Evolutionary conservation across 2,888 invertebrate genomes (phyloP).

Genomic region (Athripsodes cinereus): DNA sequence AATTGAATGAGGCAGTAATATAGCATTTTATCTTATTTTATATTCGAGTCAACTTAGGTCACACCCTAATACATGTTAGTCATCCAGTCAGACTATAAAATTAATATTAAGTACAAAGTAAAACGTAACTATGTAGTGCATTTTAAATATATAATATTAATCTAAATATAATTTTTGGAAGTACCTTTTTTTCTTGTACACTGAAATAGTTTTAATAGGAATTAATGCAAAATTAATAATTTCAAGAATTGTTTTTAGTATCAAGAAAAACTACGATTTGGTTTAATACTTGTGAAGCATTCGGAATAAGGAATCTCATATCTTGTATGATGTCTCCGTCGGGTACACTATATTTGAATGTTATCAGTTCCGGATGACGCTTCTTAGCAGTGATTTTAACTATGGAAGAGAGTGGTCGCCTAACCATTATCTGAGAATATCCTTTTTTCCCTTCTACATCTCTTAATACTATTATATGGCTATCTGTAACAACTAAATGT

Average conservation of each 20-base stretch:
- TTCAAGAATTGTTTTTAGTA: slow-evolving; percentile 9
- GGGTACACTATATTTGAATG: slow-evolving; percentile 90
- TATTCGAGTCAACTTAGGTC: too few relatives aligned
- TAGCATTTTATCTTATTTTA: too few relatives aligned
- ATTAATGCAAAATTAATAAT: too few relatives aligned
- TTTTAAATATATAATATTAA: too few relatives aligned
- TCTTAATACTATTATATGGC: slow-evolving; percentile 80
- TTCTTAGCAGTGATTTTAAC: slow-evolving; percentile 97
- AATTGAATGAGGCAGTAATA: too few relatives aligned
- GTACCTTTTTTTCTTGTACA: too few relatives aligned
- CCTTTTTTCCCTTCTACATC: slow-evolving; percentile 71
- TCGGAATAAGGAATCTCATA: slow-evolving; percentile 87
- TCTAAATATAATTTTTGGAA: too few relatives aligned
- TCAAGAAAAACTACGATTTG: slow-evolving; percentile 61
- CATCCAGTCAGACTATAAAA: too few relatives aligned
- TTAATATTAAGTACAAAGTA: too few relatives aligned
- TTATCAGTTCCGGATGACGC: slow-evolving; percentile 90
- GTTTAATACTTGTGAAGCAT: slow-evolving; percentile 84
- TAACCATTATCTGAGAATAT: slow-evolving; percentile 77
- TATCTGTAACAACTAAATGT: slow-evolving; percentile 77
- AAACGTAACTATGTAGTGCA: too few relatives aligned
- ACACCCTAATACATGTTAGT: too few relatives aligned
- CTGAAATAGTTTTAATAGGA: too few relatives aligned
- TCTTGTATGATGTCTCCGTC: slow-evolving; percentile 80
- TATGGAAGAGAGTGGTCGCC: slow-evolving; percentile 83